Base-by-base conservation (phyloP, 2,797 vertebrate genomes). In the Threskiornis aethiopicus region DNA sequence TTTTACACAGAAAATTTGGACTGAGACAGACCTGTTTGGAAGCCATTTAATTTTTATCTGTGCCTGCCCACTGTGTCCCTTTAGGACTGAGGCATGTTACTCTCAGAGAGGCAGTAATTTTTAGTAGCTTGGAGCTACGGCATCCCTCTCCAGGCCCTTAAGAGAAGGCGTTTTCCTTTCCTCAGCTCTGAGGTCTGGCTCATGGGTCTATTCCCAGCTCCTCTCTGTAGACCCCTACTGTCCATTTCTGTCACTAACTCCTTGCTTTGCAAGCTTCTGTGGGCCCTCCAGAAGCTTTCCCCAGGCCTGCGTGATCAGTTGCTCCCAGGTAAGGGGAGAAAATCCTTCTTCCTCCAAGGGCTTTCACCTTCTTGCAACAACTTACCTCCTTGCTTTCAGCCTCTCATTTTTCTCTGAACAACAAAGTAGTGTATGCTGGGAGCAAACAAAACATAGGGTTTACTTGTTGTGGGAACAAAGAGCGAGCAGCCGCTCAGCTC, bases 381-480 rank as follows among this genome's bases (percentile, higher is more conserved):
- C 33, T 92, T 79, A 8, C 33, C 4, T 65, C 29, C 58, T 39
- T 51, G 16, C 46, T 87, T 94, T 69, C 37, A 49, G 35, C 24
- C 13, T 78, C 58, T 84, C 5, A 3, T 47, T 93, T 84, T 87
- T 47, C 51, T 26, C 11, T 4, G 7, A 44, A 66, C 3, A 77
- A 9, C 8, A n/a, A 59, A 58, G 13, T 41, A 49, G 7, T 0
- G 13, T 33, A 35, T 22, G 13, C 15, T 67, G 17, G 12, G 22
- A 87, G 8, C 18, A 82, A 72, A 21, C 46, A 54, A 70, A 72
- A 69, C 9, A 5, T 46, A 22, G 22, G 46, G 15, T 24, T 76
- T 0, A 0, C 5, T 59, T 84, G 4, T 24, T 87, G 39, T 20
- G n/a, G 37, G 37, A 81, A 49, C 6, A 44, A 39, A 75, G 37